Evolutionary conservation across 2,888 invertebrate genomes (phyloP).

Genomic region (Andrena fulva): DNA sequence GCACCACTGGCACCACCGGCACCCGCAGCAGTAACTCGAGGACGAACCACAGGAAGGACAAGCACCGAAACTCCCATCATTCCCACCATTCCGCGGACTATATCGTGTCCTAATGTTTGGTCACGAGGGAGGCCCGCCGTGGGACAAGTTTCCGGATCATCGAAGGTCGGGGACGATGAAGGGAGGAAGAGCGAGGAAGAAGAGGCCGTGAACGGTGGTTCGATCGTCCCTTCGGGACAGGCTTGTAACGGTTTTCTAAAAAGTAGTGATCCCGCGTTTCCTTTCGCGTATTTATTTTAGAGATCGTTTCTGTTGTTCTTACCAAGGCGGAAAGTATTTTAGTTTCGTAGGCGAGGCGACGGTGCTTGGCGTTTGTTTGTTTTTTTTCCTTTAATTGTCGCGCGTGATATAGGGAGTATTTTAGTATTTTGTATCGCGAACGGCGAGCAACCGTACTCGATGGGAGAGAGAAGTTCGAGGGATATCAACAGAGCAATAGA

Average conservation of each 20-base stretch:
- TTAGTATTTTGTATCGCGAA: slow-evolving; percentile 25
- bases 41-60: slow-evolving; percentile 80
- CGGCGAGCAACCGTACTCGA: not conserved
- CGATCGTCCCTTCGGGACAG: slow-evolving; percentile 6
- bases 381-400: slow-evolving; percentile 26
- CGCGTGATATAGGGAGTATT: slow-evolving; percentile 41
- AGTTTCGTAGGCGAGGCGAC: slow-evolving; percentile 43
- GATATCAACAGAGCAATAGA: slow-evolving; percentile 49
- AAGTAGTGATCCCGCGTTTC: slow-evolving; percentile 30
- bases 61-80: slow-evolving; percentile 80
- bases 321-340: slow-evolving; percentile 24
- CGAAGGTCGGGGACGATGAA: not conserved
- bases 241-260: slow-evolving; percentile 36
- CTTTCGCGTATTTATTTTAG: slow-evolving; percentile 49
- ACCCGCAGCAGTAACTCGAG: slow-evolving; percentile 78
- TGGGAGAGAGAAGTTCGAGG: not conserved
- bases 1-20: slow-evolving; percentile 87
- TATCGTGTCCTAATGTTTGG: slow-evolving; percentile 77
- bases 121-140: not conserved
- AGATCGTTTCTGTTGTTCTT: slow-evolving; percentile 25
- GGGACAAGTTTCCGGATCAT: not conserved
- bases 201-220: not conserved
- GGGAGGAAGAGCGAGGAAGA: not conserved
- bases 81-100: slow-evolving; percentile 81
- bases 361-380: slow-evolving; percentile 17